Conservation (phyloP, 2,113 vertebrate genomes). For the Centropristis striata region DNA sequence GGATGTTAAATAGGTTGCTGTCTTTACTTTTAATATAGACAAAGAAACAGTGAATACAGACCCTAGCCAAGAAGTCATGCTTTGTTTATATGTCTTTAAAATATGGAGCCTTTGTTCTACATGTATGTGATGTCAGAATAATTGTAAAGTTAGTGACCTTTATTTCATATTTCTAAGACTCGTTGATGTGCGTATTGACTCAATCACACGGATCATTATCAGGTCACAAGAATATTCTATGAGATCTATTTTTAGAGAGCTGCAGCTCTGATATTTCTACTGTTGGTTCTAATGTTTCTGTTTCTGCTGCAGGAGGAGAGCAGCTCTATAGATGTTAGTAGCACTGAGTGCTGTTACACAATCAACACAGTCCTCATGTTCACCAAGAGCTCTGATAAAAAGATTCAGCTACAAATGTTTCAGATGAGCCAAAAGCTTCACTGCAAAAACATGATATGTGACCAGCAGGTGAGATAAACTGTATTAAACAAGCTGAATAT, state of each 20-base stretch:
- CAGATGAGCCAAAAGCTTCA: background rate
- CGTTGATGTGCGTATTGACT: background rate
- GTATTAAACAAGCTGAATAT: background rate
- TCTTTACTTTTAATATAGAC: no score
- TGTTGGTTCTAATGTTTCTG: constrained; percentile 14
- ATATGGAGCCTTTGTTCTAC: no score
- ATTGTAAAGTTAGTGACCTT: no score
- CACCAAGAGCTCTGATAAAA: background rate
- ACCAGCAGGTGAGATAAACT: background rate
- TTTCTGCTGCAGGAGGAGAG: constrained; percentile 35
- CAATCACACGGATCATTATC: constrained; percentile 1
- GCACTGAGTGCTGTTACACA: constrained; percentile 53
- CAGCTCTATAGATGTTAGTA: constrained; percentile 34
- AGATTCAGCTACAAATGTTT: background rate
- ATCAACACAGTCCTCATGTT: constrained; percentile 19
- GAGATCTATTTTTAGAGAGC: constrained; percentile 32
- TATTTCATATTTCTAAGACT: background rate
- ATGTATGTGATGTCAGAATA: no score
- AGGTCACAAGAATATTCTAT: constrained; percentile 9
- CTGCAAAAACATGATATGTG: background rate
- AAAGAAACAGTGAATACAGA: no score
- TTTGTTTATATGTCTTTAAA: no score
- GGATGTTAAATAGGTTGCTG: no score
- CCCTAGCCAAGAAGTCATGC: no score
- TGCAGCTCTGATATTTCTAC: background rate